phyloP scores from a whole-genome alignment of 1,140 invertebrate species.

The Wasmannia auropunctata region DNA sequence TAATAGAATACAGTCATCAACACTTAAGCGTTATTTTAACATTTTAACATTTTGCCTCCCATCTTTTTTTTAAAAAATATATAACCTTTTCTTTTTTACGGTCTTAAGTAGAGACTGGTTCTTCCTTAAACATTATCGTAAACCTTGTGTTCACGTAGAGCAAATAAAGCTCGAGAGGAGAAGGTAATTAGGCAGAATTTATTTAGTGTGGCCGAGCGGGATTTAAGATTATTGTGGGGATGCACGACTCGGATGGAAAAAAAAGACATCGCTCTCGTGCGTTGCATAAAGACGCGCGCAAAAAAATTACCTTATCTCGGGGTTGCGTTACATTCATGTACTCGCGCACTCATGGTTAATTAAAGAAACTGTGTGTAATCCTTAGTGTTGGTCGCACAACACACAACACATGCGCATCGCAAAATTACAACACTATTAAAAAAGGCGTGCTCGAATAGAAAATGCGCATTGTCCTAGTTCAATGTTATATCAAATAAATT shows the following conservation, averaged over 20 bases:
- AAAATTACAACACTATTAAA: background rate
- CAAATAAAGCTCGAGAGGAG: slow-evolving; percentile 59
- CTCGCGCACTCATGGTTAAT: slow-evolving; percentile 37
- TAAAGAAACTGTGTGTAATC: slow-evolving; percentile 20
- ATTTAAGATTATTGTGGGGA: slow-evolving; percentile 64
- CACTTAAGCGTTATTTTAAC: background rate
- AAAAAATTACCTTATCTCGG: slow-evolving; percentile 44
- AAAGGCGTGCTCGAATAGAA: background rate
- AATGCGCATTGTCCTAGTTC: background rate
- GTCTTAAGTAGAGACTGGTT: slow-evolving; percentile 41
- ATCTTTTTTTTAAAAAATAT: slow-evolving; percentile 13
- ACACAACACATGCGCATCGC: background rate
- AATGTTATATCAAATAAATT: background rate
- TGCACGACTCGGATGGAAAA: slow-evolving; percentile 6
- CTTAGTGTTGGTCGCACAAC: background rate
- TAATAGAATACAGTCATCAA: background rate
- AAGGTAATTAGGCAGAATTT: slow-evolving; percentile 63
- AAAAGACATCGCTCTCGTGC: slow-evolving; percentile 56
- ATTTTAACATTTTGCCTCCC: background rate
- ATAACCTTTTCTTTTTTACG: background rate
- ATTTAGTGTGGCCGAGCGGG: slow-evolving; percentile 60
- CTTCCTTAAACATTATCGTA: slow-evolving; percentile 55
- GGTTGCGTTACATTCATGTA: slow-evolving; percentile 24
- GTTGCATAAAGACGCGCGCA: slow-evolving; percentile 20
- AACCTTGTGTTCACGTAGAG: slow-evolving; percentile 52